Evolutionary conservation across 2,113 vertebrate species (phyloP).

Genomic region (Cyanistes caeruleus): DNA sequence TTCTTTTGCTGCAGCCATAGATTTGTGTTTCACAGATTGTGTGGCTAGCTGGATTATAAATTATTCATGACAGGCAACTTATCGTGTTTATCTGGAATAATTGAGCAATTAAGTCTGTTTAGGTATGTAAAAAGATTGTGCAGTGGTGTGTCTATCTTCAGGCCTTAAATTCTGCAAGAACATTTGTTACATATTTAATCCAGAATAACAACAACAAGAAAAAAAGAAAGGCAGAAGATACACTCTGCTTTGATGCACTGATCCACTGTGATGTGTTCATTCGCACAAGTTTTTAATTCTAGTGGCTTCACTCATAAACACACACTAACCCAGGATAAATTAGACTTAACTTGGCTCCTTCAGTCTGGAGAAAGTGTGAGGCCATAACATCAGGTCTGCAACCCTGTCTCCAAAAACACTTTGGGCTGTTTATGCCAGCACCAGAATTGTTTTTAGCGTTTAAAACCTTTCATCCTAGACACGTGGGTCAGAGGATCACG

Average conservation of each 20-base stretch:
- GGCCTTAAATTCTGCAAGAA: constrained; percentile 6
- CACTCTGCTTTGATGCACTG: neutral
- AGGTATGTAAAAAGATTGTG: constrained; percentile 54
- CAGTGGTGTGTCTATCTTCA: constrained; percentile 41
- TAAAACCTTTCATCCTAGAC: neutral
- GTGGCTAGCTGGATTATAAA: constrained; percentile 42
- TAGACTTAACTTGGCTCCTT: neutral
- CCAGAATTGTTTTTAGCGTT: neutral
- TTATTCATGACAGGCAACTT: constrained; percentile 51
- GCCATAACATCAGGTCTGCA: neutral
- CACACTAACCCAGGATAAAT: neutral
- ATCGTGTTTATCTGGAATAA: constrained; percentile 63
- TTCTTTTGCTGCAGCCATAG: neutral
- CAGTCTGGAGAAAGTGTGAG: neutral
- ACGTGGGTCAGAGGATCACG: neutral
- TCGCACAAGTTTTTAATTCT: neutral
- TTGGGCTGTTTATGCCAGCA: neutral
- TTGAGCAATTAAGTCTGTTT: constrained; percentile 62
- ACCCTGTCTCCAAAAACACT: neutral
- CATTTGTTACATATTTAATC: constrained; percentile 32
- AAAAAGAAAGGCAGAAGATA: neutral
- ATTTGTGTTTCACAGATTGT: neutral
- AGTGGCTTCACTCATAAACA: neutral
- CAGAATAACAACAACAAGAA: neutral
- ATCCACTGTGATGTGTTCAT: neutral